Conservation (phyloP, 2,113 vertebrate species). For the Pan paniscus region DNA sequence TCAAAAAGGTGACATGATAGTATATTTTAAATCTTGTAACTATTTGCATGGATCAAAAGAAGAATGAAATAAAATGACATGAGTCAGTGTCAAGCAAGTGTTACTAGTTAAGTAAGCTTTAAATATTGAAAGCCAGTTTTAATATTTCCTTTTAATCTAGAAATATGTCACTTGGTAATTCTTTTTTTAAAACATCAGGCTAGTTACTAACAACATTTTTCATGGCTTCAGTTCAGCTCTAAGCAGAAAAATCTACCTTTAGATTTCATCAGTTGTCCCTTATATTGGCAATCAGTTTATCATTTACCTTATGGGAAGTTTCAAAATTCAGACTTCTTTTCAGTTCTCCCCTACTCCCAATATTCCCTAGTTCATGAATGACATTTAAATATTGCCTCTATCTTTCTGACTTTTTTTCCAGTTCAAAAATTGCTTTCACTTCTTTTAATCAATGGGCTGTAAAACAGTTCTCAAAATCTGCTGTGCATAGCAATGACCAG, state of each 20-base stretch:
- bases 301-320: constrained; percentile 51
- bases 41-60: constrained; percentile 88
- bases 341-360: rapidly evolving
- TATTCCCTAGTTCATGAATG: constrained; percentile 54
- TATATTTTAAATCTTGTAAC: constrained; percentile 86
- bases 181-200: constrained; percentile 74
- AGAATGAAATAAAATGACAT: constrained; percentile 86
- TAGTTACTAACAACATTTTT: constrained; percentile 83
- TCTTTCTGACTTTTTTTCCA: constrained; percentile 47
- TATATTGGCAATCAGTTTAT: constrained; percentile 68
- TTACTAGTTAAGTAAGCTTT: constrained; percentile 88
- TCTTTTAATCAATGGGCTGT: neutral
- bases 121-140: constrained; percentile 89
- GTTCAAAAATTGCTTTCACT: constrained; percentile 61
- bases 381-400: constrained; percentile 74
- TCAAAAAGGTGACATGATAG: constrained; percentile 85
- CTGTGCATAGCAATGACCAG: neutral
- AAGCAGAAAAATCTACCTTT: constrained; percentile 66
- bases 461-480: neutral
- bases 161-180: constrained; percentile 84
- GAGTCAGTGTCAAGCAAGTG: constrained; percentile 85
- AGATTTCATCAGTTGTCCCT: constrained; percentile 60
- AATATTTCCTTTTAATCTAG: constrained; percentile 91
- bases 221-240: constrained; percentile 76
- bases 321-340: constrained; percentile 72